phyloP scores from a whole-genome alignment of 2,797 vertebrate species.

The Propithecus perrieri region DNA sequence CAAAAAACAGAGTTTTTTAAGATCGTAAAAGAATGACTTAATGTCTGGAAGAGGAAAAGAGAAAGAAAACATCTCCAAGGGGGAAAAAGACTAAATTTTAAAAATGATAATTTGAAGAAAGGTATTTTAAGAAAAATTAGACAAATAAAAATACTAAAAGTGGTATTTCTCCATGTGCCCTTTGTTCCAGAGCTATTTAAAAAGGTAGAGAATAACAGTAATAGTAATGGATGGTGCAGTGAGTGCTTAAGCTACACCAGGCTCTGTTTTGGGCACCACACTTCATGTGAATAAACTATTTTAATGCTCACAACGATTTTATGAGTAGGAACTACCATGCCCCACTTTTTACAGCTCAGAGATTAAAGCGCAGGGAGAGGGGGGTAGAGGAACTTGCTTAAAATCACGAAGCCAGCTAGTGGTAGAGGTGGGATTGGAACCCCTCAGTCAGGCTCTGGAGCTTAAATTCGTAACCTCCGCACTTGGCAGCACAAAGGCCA shows the following conservation, averaged over 20 bases:
- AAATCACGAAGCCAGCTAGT: not conserved
- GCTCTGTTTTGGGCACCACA: not conserved
- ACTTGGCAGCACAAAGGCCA: not conserved
- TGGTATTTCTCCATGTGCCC: not conserved
- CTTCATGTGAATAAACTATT: not conserved
- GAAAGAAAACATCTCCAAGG: not conserved
- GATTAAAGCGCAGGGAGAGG: not conserved
- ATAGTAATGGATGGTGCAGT: accelerated
- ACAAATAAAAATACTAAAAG: not conserved
- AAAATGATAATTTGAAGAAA: not conserved
- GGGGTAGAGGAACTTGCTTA: not conserved
- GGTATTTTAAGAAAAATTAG: not conserved
- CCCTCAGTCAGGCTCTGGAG: not conserved
- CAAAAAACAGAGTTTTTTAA: not conserved
- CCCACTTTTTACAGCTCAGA: not conserved
- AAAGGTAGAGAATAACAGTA: not conserved
- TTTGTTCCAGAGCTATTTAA: not conserved
- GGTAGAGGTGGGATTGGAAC: not conserved
- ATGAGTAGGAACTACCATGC: not conserved
- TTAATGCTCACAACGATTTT: not conserved
- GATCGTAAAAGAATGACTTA: slow-evolving; percentile 38
- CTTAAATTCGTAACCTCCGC: not conserved
- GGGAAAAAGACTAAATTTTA: not conserved
- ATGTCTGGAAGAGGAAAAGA: not conserved
- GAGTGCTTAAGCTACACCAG: accelerated